Evolutionary conservation across 2,888 invertebrate species (phyloP).

Genomic region (Caenorhabditis virilis): DNA sequence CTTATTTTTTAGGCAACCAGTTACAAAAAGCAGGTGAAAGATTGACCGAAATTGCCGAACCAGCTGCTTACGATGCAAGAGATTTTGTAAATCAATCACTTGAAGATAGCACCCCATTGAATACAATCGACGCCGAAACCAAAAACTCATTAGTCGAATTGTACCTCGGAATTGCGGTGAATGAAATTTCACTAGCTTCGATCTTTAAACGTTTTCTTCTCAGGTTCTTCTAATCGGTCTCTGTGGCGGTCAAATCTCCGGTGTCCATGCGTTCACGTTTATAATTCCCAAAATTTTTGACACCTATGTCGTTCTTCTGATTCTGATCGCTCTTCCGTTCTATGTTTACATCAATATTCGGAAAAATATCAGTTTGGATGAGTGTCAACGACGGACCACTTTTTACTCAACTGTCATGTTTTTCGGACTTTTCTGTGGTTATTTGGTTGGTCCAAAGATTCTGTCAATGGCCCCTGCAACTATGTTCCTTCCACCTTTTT

Average conservation of each 20-base stretch:
- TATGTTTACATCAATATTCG: slow-evolving; percentile 41
- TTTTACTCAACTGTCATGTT: slow-evolving; percentile 36
- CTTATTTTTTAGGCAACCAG: slow-evolving; percentile 8
- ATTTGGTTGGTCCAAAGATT: slow-evolving; percentile 41
- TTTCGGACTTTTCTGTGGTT: slow-evolving; percentile 46
- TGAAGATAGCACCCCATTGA: slow-evolving; percentile 31
- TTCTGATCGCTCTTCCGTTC: slow-evolving; percentile 44
- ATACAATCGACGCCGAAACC: slow-evolving; percentile 40
- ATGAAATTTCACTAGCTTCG: neutral
- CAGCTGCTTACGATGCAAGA: slow-evolving; percentile 42
- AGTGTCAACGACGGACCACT: slow-evolving; percentile 50
- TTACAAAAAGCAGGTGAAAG: slow-evolving; percentile 33
- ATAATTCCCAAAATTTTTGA: slow-evolving; percentile 45
- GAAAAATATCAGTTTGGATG: slow-evolving; percentile 51
- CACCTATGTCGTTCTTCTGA: slow-evolving; percentile 28
- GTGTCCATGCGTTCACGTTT: slow-evolving; percentile 38
- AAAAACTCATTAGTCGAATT: slow-evolving; percentile 55
- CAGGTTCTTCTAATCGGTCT: slow-evolving; percentile 49
- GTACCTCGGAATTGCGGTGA: slow-evolving; percentile 50
- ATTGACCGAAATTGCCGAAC: slow-evolving; percentile 41
- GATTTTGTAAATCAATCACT: slow-evolving; percentile 42
- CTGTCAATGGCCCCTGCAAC: slow-evolving; percentile 42
- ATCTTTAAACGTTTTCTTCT: slow-evolving; percentile 1
- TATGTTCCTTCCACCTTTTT: slow-evolving; percentile 45
- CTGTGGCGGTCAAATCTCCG: slow-evolving; percentile 47